These are phyloP conservation scores for Ataeniobius toweri DNA, from an alignment of 2,797 vertebrate genomes.

Conservation along the genomic window DNA sequence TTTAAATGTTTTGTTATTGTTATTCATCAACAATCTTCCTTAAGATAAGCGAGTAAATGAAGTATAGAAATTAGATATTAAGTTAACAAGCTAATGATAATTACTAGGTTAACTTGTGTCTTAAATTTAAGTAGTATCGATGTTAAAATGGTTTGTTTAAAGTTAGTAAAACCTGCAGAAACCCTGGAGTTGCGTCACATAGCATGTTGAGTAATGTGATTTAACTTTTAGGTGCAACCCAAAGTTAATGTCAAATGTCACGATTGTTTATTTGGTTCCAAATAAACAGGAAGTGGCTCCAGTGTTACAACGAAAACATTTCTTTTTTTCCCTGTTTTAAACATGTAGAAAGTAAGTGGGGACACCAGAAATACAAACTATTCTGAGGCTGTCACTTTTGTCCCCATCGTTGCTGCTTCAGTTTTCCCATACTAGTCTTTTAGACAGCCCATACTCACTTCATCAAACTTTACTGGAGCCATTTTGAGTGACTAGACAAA, in stretches of 20 bases:
- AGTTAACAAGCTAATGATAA: background rate
- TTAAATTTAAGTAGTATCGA: background rate
- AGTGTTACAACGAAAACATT: constrained; percentile 6
- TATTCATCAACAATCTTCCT: background rate
- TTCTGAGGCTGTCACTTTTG: constrained; percentile 14
- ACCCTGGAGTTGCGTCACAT: background rate
- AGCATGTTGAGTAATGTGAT: background rate
- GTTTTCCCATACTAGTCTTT: constrained; percentile 38
- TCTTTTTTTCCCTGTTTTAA: constrained; percentile 3
- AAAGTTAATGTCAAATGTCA: background rate
- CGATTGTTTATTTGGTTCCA: background rate
- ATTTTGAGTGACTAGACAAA: constrained; percentile 76
- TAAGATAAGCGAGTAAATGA: background rate
- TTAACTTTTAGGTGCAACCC: constrained; percentile 4
- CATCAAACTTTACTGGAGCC: constrained; percentile 68
- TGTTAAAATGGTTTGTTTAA: background rate
- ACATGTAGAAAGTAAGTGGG: background rate
- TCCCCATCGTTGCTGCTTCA: constrained; percentile 22
- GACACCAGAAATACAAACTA: background rate
- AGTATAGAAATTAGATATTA: background rate
- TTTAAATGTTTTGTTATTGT: background rate
- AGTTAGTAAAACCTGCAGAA: background rate
- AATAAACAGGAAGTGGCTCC: background rate
- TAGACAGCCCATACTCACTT: constrained; percentile 51
- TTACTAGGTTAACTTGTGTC: background rate